A percentile compares a stretch with the other conserved stretches of the same genome.
Conservation (phyloP, 2,113 vertebrate genomes). For the Columba livia region DNA sequence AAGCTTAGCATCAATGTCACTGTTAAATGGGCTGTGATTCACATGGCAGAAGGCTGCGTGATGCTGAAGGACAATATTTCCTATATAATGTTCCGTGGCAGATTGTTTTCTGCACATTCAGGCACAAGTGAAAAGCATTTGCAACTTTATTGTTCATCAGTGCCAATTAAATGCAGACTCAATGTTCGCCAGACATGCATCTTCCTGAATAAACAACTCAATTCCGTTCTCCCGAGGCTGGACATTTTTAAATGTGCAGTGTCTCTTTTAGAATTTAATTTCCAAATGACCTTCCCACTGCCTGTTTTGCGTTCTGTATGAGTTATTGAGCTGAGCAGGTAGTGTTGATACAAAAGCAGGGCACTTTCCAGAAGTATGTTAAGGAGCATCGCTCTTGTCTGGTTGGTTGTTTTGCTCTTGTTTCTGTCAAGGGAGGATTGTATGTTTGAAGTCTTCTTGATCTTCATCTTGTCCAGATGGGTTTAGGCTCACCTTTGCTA, state of each 20-base stretch:
- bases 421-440: not conserved
- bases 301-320: not conserved
- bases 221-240: not conserved
- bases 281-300: not conserved
- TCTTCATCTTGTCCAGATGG: not conserved
- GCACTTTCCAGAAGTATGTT: not conserved
- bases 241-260: not conserved
- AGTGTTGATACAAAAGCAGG: not conserved
- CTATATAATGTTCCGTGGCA: not conserved
- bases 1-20: not conserved
- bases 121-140: constrained; percentile 26
- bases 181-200: constrained; percentile 32
- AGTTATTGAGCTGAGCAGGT: not conserved
- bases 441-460: not conserved
- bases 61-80: constrained; percentile 24
- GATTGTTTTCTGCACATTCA: constrained; percentile 38
- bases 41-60: not conserved
- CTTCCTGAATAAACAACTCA: constrained; percentile 38
- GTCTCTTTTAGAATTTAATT: constrained; percentile 29
- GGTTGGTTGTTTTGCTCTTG: not conserved
- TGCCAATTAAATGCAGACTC: constrained; percentile 38
- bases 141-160: constrained; percentile 43
- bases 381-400: not conserved
- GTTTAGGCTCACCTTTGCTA: not conserved
- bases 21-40: constrained; percentile 32